A percentile compares a stretch with the other conserved stretches of the same genome.
Evolutionary conservation across 2,113 vertebrate genomes (phyloP).

Genomic region (Eublepharis macularius): DNA sequence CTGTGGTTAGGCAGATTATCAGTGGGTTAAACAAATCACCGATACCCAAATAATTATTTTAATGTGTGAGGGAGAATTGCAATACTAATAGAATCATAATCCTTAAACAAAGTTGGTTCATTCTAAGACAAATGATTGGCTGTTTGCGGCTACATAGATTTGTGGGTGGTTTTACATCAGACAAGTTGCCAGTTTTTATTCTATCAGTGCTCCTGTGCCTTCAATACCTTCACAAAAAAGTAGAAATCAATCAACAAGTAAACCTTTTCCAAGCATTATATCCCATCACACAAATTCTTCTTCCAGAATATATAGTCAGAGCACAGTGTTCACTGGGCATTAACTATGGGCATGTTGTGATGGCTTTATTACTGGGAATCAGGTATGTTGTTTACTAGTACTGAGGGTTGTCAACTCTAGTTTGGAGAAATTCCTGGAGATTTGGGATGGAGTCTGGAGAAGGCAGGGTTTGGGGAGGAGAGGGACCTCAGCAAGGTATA

Average conservation of each 20-base stretch:
- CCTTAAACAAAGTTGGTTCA: constrained; percentile 14
- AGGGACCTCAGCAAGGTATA: no score
- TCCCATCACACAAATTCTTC: not conserved
- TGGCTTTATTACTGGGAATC: not conserved
- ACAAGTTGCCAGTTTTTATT: not conserved
- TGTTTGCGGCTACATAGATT: not conserved
- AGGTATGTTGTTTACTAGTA: not conserved
- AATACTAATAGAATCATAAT: not conserved
- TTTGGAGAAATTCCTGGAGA: no score
- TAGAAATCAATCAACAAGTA: not conserved
- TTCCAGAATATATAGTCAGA: not conserved
- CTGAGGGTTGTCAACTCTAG: not conserved
- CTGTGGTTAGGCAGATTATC: constrained; percentile 1
- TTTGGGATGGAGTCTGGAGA: no score
- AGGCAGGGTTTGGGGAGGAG: no score
- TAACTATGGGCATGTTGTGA: not conserved
- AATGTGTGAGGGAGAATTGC: not conserved
- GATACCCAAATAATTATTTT: constrained; percentile 2
- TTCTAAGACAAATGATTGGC: not conserved
- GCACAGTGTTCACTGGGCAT: not conserved
- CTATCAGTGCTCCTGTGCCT: not conserved
- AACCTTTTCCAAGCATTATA: not conserved
- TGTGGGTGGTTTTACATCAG: not conserved
- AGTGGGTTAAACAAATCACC: constrained; percentile 26
- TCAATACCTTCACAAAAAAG: not conserved